Base-by-base conservation (phyloP, 2,113 vertebrate genomes). In the Puffinus mauretanicus region DNA sequence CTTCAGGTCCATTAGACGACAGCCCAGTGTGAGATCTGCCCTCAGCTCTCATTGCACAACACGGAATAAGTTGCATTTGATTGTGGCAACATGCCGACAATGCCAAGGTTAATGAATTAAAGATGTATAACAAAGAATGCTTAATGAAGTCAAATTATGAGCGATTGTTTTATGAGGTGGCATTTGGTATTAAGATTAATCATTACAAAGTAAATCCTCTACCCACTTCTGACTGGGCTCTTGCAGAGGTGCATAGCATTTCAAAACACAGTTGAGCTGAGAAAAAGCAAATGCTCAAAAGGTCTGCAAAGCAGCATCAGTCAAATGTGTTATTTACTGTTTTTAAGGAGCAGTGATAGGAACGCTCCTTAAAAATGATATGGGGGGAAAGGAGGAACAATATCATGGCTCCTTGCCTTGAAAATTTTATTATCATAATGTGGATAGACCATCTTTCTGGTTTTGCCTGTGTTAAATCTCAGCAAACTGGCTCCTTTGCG, bases 81-180 rank as follows among this genome's bases (percentile, higher is more conserved):
- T 95, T 97, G 85, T 83, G 95, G 94, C 91, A 92, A 81, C 94
- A 90, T 67, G 82, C 93, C 14, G 89, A 85, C 86, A 93, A 58
- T 85, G 49, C 32, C 79, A 70, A 64, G 30, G 20, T 78, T 96
- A 91, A 94, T 96, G 93, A 96, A 95, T 69, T 93, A 78, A 93
- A 88, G 70, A 94, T 90, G 70, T 70, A 75, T 75, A 90, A 60
- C 64, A 67, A 82, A 86, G 75, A 87, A 91, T 71, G 40, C 64
- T 86, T 96, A 94, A 97, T 86, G 66, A 91, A 96, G 91, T 83
- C n/a, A 88, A 80, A 90, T 94, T 77, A 67, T 60, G 30, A 72
- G 78, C 61, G 54, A 77, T 73, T 94, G 91, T 88, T 96, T 95
- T 88, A 86, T 9, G 21, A 91, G 89, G 71, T 86, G 60, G 55